Base-by-base conservation (phyloP, 2,888 invertebrate species). In the Falcaria lacertinaria region DNA sequence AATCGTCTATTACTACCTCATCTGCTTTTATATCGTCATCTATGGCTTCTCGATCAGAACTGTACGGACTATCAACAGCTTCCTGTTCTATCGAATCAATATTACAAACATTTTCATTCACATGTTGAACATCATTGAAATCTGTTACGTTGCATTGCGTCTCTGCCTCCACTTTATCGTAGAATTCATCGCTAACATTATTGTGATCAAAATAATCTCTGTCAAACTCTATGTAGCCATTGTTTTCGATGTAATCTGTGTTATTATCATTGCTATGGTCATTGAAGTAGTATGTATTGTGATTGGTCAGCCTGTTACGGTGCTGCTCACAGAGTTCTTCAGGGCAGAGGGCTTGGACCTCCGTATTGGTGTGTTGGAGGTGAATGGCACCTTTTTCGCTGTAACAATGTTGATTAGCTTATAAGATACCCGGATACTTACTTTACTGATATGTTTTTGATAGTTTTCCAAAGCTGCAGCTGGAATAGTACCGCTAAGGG, bases 321-420 rank as follows among this genome's bases (percentile, higher is more conserved):
- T 62, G 52, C n/a, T 60, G 45, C 2, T 60, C 49, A 22, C 85
- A 87, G 0, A 47, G 43, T n/a, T 80, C 75, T 25, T 85, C 77
- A 0, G 71, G 45, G 37, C 86, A 86, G 3, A 85, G 36, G 1
- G 73, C 66, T 1, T 70, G 50, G 0, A 67, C 50, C 43, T 83
- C 74, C 4, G 67, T 52, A 17, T 80, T 69, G 28, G 64, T 80
- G 45, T 57, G 63, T 50, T 84, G 80, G 2, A 86, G 50, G 33
- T 82, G 80, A 4, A 82, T 49, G n/a, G 77, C 74, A 0, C 78
- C 79, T 47, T 74, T 80, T 59, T 87, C 85, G 46, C 88, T 88
- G 71, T n/a, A n/a, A n/a, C n/a, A n/a, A n/a, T n/a, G n/a, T n/a
- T n/a, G n/a, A n/a, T n/a, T n/a, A n/a, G n/a, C n/a, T n/a, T n/a